Conservation (phyloP, 2,888 invertebrate species). For the Platypus cylindrus region DNA sequence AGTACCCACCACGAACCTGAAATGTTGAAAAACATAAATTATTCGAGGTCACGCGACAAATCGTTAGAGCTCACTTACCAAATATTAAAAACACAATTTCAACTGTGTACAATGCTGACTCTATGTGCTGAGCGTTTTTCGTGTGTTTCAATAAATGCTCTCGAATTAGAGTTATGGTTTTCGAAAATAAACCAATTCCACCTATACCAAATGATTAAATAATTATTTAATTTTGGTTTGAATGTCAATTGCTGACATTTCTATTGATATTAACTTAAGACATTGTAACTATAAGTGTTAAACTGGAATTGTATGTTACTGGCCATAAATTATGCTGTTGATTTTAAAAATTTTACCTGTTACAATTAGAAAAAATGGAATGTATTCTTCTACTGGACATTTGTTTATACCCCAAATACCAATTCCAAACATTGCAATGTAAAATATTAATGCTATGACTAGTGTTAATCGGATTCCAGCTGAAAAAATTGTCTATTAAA, state of each 20-base stretch:
- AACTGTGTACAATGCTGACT: slow-evolving; percentile 23
- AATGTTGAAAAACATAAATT: slow-evolving; percentile 11
- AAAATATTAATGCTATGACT: slow-evolving; percentile 20
- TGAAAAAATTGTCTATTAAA: slow-evolving; percentile 17
- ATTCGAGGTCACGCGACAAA: neutral
- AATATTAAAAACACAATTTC: slow-evolving; percentile 23
- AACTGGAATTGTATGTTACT: too few species aligned
- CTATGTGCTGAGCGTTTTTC: slow-evolving; percentile 19
- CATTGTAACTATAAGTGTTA: neutral
- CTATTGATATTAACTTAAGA: too few species aligned
- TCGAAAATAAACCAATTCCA: slow-evolving; percentile 24
- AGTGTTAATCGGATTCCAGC: slow-evolving; percentile 23
- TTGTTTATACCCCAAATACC: slow-evolving; percentile 24
- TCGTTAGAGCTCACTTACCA: slow-evolving; percentile 17
- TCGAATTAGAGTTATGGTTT: slow-evolving; percentile 19
- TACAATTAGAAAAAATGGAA: slow-evolving; percentile 27
- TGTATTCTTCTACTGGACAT: slow-evolving; percentile 26
- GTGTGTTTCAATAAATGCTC: slow-evolving; percentile 16
- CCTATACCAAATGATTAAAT: slow-evolving; percentile 20
- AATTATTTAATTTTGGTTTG: too few species aligned
- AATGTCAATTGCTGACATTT: too few species aligned
- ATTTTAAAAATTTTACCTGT: slow-evolving; percentile 22
- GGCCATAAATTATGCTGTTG: too few species aligned
- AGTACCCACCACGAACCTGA: slow-evolving; percentile 28
- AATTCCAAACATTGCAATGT: slow-evolving; percentile 24